Conservation (phyloP, 2,888 invertebrate species). For the Acholoe squamosa region DNA sequence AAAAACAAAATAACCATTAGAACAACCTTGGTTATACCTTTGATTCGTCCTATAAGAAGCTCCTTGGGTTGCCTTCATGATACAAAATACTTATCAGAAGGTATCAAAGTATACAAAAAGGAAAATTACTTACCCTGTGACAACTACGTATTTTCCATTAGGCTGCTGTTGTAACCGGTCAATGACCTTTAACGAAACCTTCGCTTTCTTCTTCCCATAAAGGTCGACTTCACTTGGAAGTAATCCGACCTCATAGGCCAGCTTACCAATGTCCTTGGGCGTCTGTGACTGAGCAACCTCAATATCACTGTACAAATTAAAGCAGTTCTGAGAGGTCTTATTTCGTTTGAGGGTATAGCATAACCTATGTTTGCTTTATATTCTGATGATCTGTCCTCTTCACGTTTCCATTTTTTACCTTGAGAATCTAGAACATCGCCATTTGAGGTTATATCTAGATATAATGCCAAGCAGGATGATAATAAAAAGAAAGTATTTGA, state of each 20-base stretch:
- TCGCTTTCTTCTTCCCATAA: constrained; percentile 97
- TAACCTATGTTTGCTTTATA: no score
- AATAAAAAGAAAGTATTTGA: no score
- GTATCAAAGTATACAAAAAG: no score
- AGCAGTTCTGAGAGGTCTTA: no score
- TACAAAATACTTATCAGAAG: no score
- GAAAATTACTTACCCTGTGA: constrained; percentile 93
- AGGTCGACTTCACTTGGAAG: constrained; percentile 91
- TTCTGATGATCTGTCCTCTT: no score
- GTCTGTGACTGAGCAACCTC: constrained; percentile 93
- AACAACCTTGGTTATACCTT: background rate
- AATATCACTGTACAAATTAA: constrained; percentile 89
- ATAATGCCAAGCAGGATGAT: no score
- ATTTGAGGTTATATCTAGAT: no score
- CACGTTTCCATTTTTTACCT: no score
- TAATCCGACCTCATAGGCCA: constrained; percentile 94
- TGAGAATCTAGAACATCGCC: no score
- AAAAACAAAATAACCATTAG: background rate
- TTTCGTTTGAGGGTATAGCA: no score
- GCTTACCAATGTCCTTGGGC: constrained; percentile 90
- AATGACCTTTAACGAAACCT: constrained; percentile 92
- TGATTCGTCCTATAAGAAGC: background rate
- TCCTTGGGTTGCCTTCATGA: no score
- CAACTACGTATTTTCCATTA: constrained; percentile 96
- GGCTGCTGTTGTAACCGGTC: constrained; percentile 88